A percentile compares a stretch with the other conserved stretches of the same genome.
These are phyloP conservation scores for Sebastes melanostomus DNA, from an alignment of 2,797 vertebrate species.

Conservation along the genomic window DNA sequence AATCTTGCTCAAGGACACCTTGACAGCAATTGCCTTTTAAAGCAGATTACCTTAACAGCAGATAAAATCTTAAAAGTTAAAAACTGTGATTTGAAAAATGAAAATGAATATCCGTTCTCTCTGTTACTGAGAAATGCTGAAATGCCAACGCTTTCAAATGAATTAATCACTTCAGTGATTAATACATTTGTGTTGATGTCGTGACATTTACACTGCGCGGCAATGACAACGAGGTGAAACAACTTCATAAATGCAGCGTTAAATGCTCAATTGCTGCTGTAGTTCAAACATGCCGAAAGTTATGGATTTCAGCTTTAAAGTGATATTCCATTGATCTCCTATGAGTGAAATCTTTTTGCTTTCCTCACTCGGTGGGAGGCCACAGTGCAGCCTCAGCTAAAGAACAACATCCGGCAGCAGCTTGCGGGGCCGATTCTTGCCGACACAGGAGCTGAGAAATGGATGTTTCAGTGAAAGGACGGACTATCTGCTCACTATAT, in stretches of 20 bases:
- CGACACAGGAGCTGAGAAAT: constrained; percentile 30
- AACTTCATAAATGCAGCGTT: neutral
- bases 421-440: constrained; percentile 7
- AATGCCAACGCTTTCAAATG: constrained; percentile 23
- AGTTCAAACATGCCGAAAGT: constrained; percentile 5
- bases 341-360: constrained; percentile 10
- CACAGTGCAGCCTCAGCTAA: constrained; percentile 35
- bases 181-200: constrained; percentile 23
- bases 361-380: neutral
- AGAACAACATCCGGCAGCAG: constrained; percentile 20
- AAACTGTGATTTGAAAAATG: neutral
- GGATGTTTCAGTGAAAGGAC: constrained; percentile 26
- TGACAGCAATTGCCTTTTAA: constrained; percentile 11
- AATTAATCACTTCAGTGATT: constrained; percentile 38
- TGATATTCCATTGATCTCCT: constrained; percentile 46
- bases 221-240: constrained; percentile 8
- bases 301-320: constrained; percentile 33
- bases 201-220: constrained; percentile 34
- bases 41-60: neutral
- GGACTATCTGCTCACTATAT: constrained; percentile 1
- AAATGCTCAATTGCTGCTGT: constrained; percentile 6
- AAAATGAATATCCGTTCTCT: neutral
- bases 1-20: constrained; percentile 43
- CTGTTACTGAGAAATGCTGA: constrained; percentile 21
- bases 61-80: neutral